Base-by-base conservation (phyloP, 2,113 vertebrate species). In the Muscicapa adusta region DNA sequence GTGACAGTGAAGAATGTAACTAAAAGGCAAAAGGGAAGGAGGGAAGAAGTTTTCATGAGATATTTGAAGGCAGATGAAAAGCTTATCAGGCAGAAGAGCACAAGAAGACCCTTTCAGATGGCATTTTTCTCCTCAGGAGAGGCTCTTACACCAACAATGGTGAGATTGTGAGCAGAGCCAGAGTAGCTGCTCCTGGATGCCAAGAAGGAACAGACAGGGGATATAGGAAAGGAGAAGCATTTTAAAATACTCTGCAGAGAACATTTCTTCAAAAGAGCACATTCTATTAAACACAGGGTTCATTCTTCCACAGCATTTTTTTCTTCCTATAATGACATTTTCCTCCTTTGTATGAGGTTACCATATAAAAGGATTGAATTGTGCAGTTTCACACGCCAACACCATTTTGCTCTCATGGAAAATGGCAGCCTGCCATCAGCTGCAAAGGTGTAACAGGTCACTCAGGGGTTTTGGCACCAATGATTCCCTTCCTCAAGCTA, bases 291-390 rank as follows among this genome's bases (percentile, higher is more conserved):
- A 93, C 88, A 96, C 74, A 92, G 70, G 73, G 78, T 88, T 95
- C 86, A 87, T 96, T 97, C 88, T 95, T 94, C 84, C 83, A 50
- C 61, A 73, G 83, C 90, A 60, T 29, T 96, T 96, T 96, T 94
- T 88, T 34, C 70, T 78, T 94, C 56, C 78, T 79, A 28, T 65
- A 75, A 87, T 96, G 78, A 84, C 63, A 82, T 86, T 48, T 94
- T 82, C 73, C 66, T 94, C 71, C 63, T 76, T 96, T 94, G 40
- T 76, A 36, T 91, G 78, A 94, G 70, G 42, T 91, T 65, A 79
- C 29, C 53, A 5, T 42, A 17, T 70, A 88, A 95, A 95, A 84
- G 61, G 53, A 91, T 92, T 63, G 71, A 93, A 72, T 54, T 89
- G 50, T 80, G 33, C 67, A 34, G 78, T 94, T 96, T 96, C 90